Base-by-base conservation (phyloP, 2,113 vertebrate genomes). In the Dasyornis broadbenti region DNA sequence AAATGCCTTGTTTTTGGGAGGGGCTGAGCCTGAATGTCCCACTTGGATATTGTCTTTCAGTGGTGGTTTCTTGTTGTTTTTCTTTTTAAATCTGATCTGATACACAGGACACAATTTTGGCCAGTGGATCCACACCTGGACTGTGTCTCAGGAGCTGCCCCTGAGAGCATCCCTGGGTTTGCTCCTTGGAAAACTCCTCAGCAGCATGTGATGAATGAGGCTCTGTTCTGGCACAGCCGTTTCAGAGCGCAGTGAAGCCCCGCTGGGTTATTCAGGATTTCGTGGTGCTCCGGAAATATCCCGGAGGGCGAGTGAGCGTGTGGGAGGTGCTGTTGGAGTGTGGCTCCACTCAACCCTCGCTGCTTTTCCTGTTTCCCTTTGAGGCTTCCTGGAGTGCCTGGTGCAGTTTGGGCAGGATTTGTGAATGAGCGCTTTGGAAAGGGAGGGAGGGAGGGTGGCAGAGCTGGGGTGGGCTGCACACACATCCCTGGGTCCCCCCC, bases 321-420 rank as follows among this genome's bases (percentile, higher is more conserved):
- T 3, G 23, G 84, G 86, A 21, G 69, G 64, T 37, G 73, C 82
- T 19, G 57, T 1, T 0, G 3, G 53, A 9, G 37, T 1, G 5
- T 0, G 3, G 65, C 57, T 53, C 61, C 1, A 0, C 9, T 7
- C 64, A 10, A 59, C 50, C 19, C 13, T 37, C 3, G 6, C 39
- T 45, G 63, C 12, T 66, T 78, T 84, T 53, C 78, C 85, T 78
- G 61, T 64, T 31, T 13, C 57, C 49, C 63, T 86, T 77, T 42
- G 20, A 44, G 90, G 19, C 49, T 90, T 79, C 87, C 90, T 8
- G 33, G 28, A 30, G 52, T 0, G 7, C 56, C 35, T 1, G 4
- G 24, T 13, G 73, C 42, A 6, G 6, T 27, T 17, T 2, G 64
- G 73, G 81, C 79, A 56, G 78, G 40, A 7, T 42, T 49, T 47